Evolutionary conservation across 1,140 invertebrate genomes (phyloP), one percentile per base, ranked within the genome.

Genomic region (Bombus picipes): DNA sequence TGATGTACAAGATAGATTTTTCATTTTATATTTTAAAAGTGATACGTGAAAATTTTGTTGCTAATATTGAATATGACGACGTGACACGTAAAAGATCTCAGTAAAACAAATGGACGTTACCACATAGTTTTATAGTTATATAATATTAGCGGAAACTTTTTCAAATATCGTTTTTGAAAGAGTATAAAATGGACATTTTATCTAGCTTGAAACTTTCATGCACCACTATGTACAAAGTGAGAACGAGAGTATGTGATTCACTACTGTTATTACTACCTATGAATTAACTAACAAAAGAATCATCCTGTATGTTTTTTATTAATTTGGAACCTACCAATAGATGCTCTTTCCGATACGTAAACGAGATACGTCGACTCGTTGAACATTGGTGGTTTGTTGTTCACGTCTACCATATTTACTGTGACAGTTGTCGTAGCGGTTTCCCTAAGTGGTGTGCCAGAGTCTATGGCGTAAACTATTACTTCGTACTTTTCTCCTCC

Each of bases 351-450:
- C 0, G 97, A 97, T 22, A 98, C 96, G 80, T 98, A 97, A 68
- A 96, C 95, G 15, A 97, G 95, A 89, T 97, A 97, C 47, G 96
- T 96, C 1, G 96, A 95, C 41, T 96, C 96, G 87, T 97, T 96
- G 83, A 98, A 98, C 85, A 94, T 96, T 1, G 98, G 98, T 25
- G 97, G 96, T 91, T 98, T 98, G 92, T 98, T 98, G 87, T 98
- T 98, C 1, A 98, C 97, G 92, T 98, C 98, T 86, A 96, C 93
- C 25, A 98, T 96, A 43, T 96, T 96, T 3, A 98, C 96, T 65
- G 96, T 96, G 0, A 98, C 96, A 4, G 96, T 97, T 0, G 97
- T 97, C 1, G 97, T 97, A 0, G 97, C 97, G 0, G 97, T 97
- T 95, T 98, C 97, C 65, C 96, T 96, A n/a, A 97, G 96, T 0